These are phyloP conservation scores for Lasioglossum lativentre DNA, from an alignment of 2,888 invertebrate genomes.

Conservation along the genomic window DNA sequence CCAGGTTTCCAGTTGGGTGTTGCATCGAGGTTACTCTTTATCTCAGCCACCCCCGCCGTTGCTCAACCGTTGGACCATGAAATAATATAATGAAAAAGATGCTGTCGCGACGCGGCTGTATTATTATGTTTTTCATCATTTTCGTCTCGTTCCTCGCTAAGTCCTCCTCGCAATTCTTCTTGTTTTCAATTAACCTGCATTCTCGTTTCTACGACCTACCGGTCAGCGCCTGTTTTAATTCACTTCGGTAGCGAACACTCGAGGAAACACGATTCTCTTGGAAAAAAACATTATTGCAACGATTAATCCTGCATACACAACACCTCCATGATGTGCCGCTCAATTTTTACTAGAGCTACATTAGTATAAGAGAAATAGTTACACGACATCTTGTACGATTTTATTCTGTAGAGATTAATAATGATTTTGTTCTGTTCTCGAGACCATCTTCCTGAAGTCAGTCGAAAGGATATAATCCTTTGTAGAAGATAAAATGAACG, in stretches of 20 bases:
- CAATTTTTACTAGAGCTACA: not conserved
- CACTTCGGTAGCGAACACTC: not conserved
- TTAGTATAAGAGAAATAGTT: not conserved
- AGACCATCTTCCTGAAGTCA: no score
- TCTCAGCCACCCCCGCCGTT: conserved; percentile 61
- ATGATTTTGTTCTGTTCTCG: no score
- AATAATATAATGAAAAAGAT: conserved; percentile 56
- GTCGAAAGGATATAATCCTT: no score
- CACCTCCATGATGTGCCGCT: not conserved
- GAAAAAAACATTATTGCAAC: not conserved
- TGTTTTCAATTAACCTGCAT: not conserved
- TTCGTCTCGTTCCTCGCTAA: not conserved
- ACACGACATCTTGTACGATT: no score
- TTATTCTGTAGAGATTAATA: no score
- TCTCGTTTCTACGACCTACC: not conserved
- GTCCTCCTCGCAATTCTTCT: not conserved
- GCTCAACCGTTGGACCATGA: conserved; percentile 40
- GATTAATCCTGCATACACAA: not conserved
- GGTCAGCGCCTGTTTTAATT: not conserved
- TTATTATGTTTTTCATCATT: conserved; percentile 26
- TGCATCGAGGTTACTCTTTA: conserved; percentile 77
- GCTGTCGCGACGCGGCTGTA: conserved; percentile 34
- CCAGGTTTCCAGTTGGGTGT: conserved; percentile 57
- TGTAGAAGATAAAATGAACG: no score
- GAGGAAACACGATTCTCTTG: not conserved